Conservation (phyloP, 1,140 invertebrate genomes). For the Aricia agestis region DNA sequence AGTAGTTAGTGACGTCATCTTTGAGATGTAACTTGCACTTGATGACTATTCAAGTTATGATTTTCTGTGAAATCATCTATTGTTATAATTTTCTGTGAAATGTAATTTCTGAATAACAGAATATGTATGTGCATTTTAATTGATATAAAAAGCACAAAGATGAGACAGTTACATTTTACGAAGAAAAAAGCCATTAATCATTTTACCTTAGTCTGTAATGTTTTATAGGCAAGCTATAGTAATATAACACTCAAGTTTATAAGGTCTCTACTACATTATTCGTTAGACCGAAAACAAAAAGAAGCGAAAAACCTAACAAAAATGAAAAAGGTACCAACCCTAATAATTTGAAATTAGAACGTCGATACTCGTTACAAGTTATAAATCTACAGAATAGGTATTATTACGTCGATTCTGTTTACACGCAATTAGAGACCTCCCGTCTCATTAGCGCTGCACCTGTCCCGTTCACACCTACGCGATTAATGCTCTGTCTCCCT, state of each 20-base stretch:
- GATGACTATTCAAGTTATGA: background rate
- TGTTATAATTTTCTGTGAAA: too few species aligned
- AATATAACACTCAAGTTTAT: too few species aligned
- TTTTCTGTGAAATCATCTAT: too few species aligned
- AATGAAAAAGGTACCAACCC: conserved; percentile 7
- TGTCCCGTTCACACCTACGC: conserved; percentile 39
- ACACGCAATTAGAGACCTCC: conserved; percentile 66
- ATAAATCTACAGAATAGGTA: conserved; percentile 50
- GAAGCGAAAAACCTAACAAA: background rate
- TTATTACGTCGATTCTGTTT: conserved; percentile 63
- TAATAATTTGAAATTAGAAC: conserved; percentile 23
- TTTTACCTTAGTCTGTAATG: too few species aligned
- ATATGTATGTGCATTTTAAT: too few species aligned
- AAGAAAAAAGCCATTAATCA: too few species aligned
- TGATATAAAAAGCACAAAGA: too few species aligned
- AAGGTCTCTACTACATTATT: too few species aligned
- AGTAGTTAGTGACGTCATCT: conserved; percentile 56
- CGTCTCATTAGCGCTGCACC: conserved; percentile 60
- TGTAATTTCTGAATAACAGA: too few species aligned
- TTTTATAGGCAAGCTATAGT: too few species aligned
- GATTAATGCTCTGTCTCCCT: conserved; percentile 34
- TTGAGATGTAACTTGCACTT: background rate
- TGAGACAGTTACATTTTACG: too few species aligned
- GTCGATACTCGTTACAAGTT: conserved; percentile 22
- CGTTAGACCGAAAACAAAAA: too few species aligned